phyloP scores from a whole-genome alignment of 92 coral and sea anemone genomes.

The Muricea muricata region DNA sequence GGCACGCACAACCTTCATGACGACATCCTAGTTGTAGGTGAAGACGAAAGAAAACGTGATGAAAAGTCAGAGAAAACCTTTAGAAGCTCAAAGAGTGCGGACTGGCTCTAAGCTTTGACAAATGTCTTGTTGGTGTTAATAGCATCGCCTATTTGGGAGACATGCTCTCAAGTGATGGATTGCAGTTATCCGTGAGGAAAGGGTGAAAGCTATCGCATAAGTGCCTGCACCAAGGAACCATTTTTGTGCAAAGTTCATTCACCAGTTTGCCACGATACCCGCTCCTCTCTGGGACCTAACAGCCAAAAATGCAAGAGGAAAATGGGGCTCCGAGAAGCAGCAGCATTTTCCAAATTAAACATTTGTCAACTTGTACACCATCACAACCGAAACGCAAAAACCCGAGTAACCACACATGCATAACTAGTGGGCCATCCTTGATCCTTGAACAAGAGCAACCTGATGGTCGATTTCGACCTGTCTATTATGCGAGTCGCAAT shows the following conservation, averaged over 20 bases:
- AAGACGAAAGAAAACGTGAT: slow-evolving; percentile 56
- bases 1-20: slow-evolving; percentile 68
- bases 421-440: slow-evolving; percentile 62
- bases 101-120: slow-evolving; percentile 66
- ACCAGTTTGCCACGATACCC: slow-evolving; percentile 68
- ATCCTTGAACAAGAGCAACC: slow-evolving; percentile 63
- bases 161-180: slow-evolving; percentile 54
- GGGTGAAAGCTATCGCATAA: slow-evolving; percentile 57
- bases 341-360: slow-evolving; percentile 58
- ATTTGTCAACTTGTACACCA: slow-evolving; percentile 55
- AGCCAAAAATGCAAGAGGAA: slow-evolving; percentile 12
- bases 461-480: slow-evolving; percentile 69
- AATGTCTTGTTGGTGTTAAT: slow-evolving; percentile 61
- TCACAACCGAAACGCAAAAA: slow-evolving; percentile 56
- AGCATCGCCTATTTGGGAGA: slow-evolving; percentile 72
- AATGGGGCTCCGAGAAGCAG: slow-evolving; percentile 43
- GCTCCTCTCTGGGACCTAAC: slow-evolving; percentile 70
- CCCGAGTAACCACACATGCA: slow-evolving; percentile 72
- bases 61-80: slow-evolving; percentile 54
- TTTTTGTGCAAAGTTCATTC: slow-evolving; percentile 70
- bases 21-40: slow-evolving; percentile 59
- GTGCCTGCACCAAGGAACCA: slow-evolving; percentile 61
- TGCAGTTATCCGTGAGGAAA: slow-evolving; percentile 44
- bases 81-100: slow-evolving; percentile 65
- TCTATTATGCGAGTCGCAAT: slow-evolving; percentile 84